These are phyloP conservation scores for Mimachlamys varia DNA, from an alignment of 2,888 invertebrate species.

Conservation along the genomic window DNA sequence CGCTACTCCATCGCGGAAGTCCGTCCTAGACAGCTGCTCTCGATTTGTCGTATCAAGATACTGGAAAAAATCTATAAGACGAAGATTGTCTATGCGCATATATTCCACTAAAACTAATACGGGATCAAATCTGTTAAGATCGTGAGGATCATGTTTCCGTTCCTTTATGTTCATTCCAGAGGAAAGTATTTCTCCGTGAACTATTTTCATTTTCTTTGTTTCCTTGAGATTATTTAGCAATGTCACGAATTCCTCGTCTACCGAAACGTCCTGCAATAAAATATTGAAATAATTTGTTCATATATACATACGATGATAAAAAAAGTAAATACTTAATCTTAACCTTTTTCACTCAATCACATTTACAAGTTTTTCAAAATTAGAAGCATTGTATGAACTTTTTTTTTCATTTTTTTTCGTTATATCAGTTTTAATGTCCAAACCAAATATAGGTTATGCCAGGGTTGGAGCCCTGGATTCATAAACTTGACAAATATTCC, in stretches of 20 bases:
- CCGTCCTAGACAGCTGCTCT: slow-evolving; percentile 66
- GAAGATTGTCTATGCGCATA: slow-evolving; percentile 74
- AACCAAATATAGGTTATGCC: no score
- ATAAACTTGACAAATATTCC: no score
- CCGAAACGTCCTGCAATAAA: slow-evolving; percentile 56
- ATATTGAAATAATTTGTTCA: no score
- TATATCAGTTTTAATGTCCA: no score
- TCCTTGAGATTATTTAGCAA: slow-evolving; percentile 50
- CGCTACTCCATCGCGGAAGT: slow-evolving; percentile 70
- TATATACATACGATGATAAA: no score
- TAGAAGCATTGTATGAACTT: no score
- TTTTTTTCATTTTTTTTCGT: no score
- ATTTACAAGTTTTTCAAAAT: no score
- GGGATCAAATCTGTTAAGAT: slow-evolving; percentile 70
- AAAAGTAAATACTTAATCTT: no score
- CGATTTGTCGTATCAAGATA: slow-evolving; percentile 69
- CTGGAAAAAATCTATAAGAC: slow-evolving; percentile 76
- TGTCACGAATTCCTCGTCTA: slow-evolving; percentile 59
- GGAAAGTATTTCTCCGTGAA: slow-evolving; percentile 58
- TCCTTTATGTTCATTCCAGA: slow-evolving; percentile 56
- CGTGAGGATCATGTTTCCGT: slow-evolving; percentile 66
- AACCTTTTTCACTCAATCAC: no score
- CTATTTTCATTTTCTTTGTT: slow-evolving; percentile 53
- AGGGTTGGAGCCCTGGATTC: no score
- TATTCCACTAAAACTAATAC: slow-evolving; percentile 74